Base-by-base conservation (phyloP, 1,140 invertebrate species). In the Odontomachus brunneus region DNA sequence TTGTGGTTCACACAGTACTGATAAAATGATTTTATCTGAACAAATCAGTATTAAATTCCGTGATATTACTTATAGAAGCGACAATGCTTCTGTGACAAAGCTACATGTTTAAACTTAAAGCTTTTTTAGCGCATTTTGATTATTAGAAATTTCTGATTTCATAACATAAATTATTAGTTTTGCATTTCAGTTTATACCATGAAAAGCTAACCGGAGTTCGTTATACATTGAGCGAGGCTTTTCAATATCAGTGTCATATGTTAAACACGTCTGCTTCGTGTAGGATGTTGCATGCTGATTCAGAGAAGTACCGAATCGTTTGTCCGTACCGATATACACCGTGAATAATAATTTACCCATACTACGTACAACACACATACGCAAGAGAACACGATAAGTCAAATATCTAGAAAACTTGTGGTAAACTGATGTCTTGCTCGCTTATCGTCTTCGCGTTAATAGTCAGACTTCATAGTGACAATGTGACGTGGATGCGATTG, bases 341-440 rank as follows among this genome's bases (percentile, higher is more conserved):
- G 19, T 76, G 85, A 87, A 89, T 89, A 87, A 44, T 29, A 83
- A 89, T 85, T 17, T 15, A 78, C 75, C n/a, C 15, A 26, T 53
- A 26, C 5, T 2, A 14, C 22, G 14, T 48, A 17, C 4, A 26
- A 3, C 22, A 53, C 22, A 38, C n/a, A 59, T 44, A 62, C 12
- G 3, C 24, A 29, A 53, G 3, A 38, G 33, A 44, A 72, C 38
- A 14, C 15, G 5, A 44, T 11, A n/a, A 15, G 26, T n/a, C 11
- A 49, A 3, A 29, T 7, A 9, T 57, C 22, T 67, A 17, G 48
- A 51, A 51, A 67, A 67, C 48, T 67, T 67, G 51, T 51, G 24
- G 7, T 26, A 49, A 49, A 66, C 7, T 22, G 17, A 51, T 24
- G 22, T 12, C 0, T 15, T 15, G 19, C 15, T 29, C 24, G 14